phyloP scores from a whole-genome alignment of 2,888 invertebrate genomes.

The Meghimatium bilineatum region DNA sequence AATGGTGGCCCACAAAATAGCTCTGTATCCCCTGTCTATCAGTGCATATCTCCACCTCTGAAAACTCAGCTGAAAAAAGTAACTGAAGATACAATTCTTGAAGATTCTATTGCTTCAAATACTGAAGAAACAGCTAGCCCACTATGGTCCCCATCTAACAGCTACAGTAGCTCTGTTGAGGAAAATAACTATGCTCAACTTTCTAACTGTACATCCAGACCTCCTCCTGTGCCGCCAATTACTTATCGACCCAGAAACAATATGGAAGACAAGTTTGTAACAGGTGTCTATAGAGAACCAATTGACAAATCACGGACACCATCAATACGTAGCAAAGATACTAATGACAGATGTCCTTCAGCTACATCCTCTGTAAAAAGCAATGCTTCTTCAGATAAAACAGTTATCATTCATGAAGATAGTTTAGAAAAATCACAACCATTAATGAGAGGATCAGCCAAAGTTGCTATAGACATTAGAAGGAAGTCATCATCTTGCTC shows the following conservation, averaged over 20 bases:
- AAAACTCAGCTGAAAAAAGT: constrained; percentile 51
- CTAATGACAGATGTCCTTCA: constrained; percentile 54
- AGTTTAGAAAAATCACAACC: constrained; percentile 50
- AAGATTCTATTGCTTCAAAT: constrained; percentile 45
- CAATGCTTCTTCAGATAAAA: constrained; percentile 49
- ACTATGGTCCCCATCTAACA: constrained; percentile 54
- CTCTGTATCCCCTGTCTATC: constrained; percentile 19
- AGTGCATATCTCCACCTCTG: constrained; percentile 59
- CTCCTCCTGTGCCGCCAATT: constrained; percentile 29
- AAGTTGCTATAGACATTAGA: constrained; percentile 26
- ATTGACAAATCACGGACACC: constrained; percentile 54
- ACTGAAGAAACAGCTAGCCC: constrained; percentile 45
- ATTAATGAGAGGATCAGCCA: constrained; percentile 49
- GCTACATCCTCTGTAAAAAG: constrained; percentile 46
- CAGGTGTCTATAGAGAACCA: constrained; percentile 69
- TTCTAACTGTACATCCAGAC: constrained; percentile 44
- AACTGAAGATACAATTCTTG: constrained; percentile 50
- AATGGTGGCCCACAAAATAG: constrained; percentile 40
- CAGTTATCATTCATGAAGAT: constrained; percentile 39
- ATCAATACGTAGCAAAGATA: constrained; percentile 56
- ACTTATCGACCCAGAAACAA: background rate
- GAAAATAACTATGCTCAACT: constrained; percentile 50
- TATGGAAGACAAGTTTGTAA: constrained; percentile 64
- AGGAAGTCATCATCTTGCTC: constrained; percentile 57
- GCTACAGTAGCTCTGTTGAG: background rate